phyloP scores from a whole-genome alignment of 2,113 vertebrate genomes.

The Rhadina sibilatrix region DNA sequence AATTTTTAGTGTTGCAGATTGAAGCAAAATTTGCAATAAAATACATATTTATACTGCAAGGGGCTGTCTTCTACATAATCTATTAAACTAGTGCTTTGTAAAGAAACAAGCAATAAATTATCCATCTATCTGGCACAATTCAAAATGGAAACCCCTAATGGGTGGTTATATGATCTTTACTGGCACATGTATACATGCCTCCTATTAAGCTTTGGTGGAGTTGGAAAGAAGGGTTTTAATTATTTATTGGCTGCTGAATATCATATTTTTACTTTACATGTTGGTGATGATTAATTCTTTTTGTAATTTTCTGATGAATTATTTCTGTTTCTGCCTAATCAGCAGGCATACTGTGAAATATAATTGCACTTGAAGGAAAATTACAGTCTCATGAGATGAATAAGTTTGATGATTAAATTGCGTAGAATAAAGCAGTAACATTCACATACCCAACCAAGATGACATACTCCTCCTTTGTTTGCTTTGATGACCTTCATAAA shows the following conservation, averaged over 20 bases:
- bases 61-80: not conserved
- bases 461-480: conserved; percentile 31
- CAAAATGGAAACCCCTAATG: conserved; percentile 12
- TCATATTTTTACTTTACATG: conserved; percentile 71
- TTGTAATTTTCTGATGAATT: conserved; percentile 85
- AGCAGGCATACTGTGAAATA: conserved; percentile 78
- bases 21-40: not conserved
- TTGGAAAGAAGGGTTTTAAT: conserved; percentile 82
- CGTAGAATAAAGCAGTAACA: conserved; percentile 79
- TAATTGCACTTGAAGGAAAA: conserved; percentile 86
- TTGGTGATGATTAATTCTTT: conserved; percentile 86
- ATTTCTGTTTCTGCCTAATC: conserved; percentile 85
- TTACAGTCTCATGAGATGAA: conserved; percentile 78
- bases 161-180: conserved; percentile 1
- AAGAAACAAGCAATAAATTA: not conserved
- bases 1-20: not conserved
- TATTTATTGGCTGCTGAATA: conserved; percentile 84
- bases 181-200: not conserved
- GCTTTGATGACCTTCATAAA: conserved; percentile 44
- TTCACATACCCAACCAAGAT: conserved; percentile 28
- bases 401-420: conserved; percentile 86
- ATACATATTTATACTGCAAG: not conserved
- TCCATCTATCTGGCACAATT: not conserved
- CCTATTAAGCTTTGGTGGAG: conserved; percentile 72
- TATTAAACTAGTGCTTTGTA: not conserved